phyloP scores from a whole-genome alignment of 2,888 invertebrate genomes.

The Dorcus hopei region DNA sequence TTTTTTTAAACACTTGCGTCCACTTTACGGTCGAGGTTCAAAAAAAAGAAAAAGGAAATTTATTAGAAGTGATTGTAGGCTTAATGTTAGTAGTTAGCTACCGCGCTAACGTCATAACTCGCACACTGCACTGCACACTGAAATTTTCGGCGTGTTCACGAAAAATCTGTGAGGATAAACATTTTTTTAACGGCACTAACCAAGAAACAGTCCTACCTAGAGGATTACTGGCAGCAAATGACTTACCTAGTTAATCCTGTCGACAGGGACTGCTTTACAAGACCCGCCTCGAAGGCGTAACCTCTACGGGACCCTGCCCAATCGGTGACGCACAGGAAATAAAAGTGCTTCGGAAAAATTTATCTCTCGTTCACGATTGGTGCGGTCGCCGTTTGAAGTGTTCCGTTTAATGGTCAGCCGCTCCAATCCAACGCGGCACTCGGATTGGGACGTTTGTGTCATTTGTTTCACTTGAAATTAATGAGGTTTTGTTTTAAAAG shows the following conservation, averaged over 20 bases:
- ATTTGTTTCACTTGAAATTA: slow-evolving; percentile 47
- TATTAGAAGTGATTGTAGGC: no score
- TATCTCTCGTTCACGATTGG: slow-evolving; percentile 23
- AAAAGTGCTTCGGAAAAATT: slow-evolving; percentile 11
- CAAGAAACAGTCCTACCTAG: not conserved
- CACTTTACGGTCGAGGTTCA: no score
- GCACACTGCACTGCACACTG: no score
- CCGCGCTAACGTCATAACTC: no score
- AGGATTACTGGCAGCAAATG: not conserved
- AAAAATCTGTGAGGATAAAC: no score
- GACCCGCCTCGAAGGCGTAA: slow-evolving; percentile 26
- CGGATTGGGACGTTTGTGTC: slow-evolving; percentile 37
- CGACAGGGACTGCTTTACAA: not conserved
- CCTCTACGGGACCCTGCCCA: slow-evolving; percentile 4
- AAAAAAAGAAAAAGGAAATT: no score
- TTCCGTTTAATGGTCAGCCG: slow-evolving; percentile 26
- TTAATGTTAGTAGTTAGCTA: no score
- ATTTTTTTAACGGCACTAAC: not conserved
- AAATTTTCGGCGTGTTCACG: no score
- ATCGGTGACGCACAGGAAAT: slow-evolving; percentile 7
- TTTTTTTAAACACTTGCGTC: no score
- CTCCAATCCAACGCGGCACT: slow-evolving; percentile 29
- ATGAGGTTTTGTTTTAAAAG: slow-evolving; percentile 49
- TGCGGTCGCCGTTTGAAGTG: slow-evolving; percentile 22
- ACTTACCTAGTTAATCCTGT: not conserved